Evolutionary conservation across 2,113 vertebrate genomes (phyloP), one percentile per base, ranked within the genome.

Genomic region (Sitta europaea): DNA sequence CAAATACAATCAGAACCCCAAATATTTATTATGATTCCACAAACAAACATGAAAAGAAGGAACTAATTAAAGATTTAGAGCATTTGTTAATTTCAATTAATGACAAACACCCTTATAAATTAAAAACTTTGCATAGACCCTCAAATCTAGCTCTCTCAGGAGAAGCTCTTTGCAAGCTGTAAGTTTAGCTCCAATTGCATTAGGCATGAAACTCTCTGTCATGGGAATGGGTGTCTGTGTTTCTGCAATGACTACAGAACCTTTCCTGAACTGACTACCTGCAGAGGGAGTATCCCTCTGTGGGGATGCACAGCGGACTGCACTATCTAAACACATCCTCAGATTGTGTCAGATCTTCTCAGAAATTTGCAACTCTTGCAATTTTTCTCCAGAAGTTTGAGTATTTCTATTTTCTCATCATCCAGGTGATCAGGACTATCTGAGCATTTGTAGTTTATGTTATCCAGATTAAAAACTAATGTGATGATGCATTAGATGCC

Each of bases 21-120:
- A 71, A 61, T 95, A 96, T 67, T 73, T 89, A 43, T 74, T 88
- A 55, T 70, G 70, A 82, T 92, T 92, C 84, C 67, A 48, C 85
- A 90, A 96, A 90, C 55, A 93, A 90, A 78, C 66, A 82, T 43
- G 43, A 86, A 92, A 94, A 63, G 81, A 91, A 89, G 71, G 73
- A 86, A 63, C 12, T 92, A 57, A 65, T 85, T 84, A 66, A 89
- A 89, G 76, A 45, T 83, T 91, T 33, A 66, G 28, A 92, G 38
- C 76, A 79, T 90, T 87, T 96, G 9, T 68, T 94, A 27, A 59
- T 92, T 97, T 96, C 70, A 90, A 65, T 96, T 45, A 93, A 95
- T 70, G 76, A 28, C 12, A 92, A 76, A 71, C 8, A 51, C 38
- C 50, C n/a, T 91, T 94, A 75, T 73, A 79, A 81, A 86, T 12